Percentiles rank a stretch among this genome's conserved stretches.
Evolutionary conservation across 37 sponge, comb jelly and placozoan genomes (phyloP).

Genomic region (Oopsacas minuta): DNA sequence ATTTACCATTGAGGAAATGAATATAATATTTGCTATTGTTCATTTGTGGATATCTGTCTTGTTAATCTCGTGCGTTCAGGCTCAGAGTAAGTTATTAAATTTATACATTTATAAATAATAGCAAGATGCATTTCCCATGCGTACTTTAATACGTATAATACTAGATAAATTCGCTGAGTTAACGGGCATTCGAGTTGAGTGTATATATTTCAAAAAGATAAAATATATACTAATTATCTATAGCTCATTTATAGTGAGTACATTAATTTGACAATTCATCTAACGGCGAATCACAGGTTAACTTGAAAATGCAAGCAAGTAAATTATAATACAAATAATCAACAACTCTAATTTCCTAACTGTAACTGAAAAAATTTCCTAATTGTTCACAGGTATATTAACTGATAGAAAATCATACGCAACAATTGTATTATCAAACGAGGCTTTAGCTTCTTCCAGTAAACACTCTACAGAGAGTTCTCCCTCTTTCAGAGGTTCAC

Average conservation of each 20-base stretch:
- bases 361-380: neutral
- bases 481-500: constrained; percentile 17
- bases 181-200: too few relatives aligned
- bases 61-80: neutral
- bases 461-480: neutral
- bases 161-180: too few relatives aligned
- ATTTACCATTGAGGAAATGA: neutral
- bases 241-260: too few relatives aligned
- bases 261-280: too few relatives aligned
- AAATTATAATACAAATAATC: neutral
- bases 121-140: too few relatives aligned
- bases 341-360: neutral
- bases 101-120: too few relatives aligned
- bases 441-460: neutral
- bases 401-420: neutral
- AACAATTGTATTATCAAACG: neutral
- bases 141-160: too few relatives aligned
- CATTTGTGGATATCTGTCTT: neutral
- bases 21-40: neutral
- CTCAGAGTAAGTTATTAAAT: neutral
- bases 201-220: too few relatives aligned
- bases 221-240: too few relatives aligned
- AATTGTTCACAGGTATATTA: neutral
- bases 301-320: too few relatives aligned
- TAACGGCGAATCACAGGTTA: too few relatives aligned